These are phyloP conservation scores for Holothuria leucospilota DNA, from an alignment of 53 echinoderm and acorn worm genomes.

Conservation along the genomic window DNA sequence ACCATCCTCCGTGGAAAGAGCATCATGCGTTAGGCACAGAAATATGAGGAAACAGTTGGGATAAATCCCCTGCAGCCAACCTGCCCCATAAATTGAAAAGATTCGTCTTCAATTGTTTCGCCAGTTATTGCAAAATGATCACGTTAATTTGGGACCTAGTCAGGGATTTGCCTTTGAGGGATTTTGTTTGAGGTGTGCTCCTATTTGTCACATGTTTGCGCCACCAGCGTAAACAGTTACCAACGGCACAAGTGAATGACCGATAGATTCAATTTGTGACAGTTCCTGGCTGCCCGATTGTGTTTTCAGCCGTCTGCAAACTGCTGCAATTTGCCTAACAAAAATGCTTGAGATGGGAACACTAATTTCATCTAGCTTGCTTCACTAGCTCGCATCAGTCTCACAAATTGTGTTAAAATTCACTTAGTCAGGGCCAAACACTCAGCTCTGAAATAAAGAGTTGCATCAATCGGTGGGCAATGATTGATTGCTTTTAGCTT, in stretches of 20 bases:
- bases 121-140: conserved; percentile 54
- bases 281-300: conserved; percentile 51
- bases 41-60: conserved; percentile 54
- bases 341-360: conserved; percentile 54
- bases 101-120: conserved; percentile 52
- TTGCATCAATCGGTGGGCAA: conserved; percentile 46
- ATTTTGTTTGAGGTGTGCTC: conserved; percentile 43
- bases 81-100: conserved; percentile 57
- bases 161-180: conserved; percentile 51
- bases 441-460: conserved; percentile 34
- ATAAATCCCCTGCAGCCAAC: conserved; percentile 46
- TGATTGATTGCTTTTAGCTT: conserved; percentile 58
- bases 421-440: conserved; percentile 60
- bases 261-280: conserved; percentile 57
- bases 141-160: conserved; percentile 53
- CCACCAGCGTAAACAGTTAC: conserved; percentile 46
- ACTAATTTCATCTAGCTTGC: conserved; percentile 62
- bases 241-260: conserved; percentile 53
- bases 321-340: conserved; percentile 53
- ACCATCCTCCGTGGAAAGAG: conserved; percentile 26
- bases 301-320: conserved; percentile 58
- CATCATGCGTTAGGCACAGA: conserved; percentile 41
- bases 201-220: conserved; percentile 49
- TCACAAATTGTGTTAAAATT: conserved; percentile 59
- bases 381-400: conserved; percentile 55